Evolutionary conservation across 2,797 vertebrate genomes (phyloP), one percentile per base, ranked within the genome.

Genomic region (Cyclura pinguis): DNA sequence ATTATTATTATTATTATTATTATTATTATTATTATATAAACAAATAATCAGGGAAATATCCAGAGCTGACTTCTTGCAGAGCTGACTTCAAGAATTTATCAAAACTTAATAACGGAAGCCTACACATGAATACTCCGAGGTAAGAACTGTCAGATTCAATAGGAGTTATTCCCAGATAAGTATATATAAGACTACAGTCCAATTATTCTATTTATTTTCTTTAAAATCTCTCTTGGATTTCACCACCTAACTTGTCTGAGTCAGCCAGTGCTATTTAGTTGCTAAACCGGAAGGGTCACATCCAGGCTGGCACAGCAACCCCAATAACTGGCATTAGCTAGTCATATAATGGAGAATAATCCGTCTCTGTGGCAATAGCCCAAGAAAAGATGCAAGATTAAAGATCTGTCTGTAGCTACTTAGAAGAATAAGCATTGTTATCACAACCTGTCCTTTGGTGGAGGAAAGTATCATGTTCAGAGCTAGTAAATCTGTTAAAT

Each of bases 401-500:
- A 78, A 42, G 35, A 78, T 47, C 27, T 47, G 35, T 27, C 38
- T 42, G 12, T 86, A 59, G 74, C 3, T 78, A 24, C 38, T 77
- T 29, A 55, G 32, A 35, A 12, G 50, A 50, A 80, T 14, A 76
- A 74, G 73, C 9, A 22, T 62, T 77, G 29, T 42, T 59, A 76
- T 29, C 38, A 77, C 85, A 87, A 78, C 55, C 85, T 62, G 4
- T 59, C 74, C 57, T 64, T 87, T 87, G 52, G 47, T 35, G 20
- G 32, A 73, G 20, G 73, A 78, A 78, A 77, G 38, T 42, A 62
- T 42, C 57, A 42, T 59, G 73, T 55, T 86, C 52, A 87, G 27
- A 78, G 59, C 29, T 13, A n/a, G 29, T 87, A 59, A 78, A 64
- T 64, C 14, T 78, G 57, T 81, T n/a, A 87, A 87, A 78, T 76